Evolutionary conservation across 2,113 vertebrate species (phyloP).

Genomic region (Ariopsis seemanni): DNA sequence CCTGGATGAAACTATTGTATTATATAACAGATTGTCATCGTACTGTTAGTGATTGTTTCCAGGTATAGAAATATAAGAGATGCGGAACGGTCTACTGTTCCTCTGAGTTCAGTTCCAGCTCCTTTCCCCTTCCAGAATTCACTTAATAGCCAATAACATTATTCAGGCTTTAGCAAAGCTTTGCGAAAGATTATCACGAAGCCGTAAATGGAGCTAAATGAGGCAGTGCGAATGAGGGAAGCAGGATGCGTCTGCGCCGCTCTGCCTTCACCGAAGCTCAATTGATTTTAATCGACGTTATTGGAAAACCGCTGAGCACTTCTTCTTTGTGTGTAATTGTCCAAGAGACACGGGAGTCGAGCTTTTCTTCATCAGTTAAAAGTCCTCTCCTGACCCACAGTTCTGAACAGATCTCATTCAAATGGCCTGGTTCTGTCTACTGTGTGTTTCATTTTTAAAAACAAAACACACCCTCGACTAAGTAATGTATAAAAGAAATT

Average conservation of each 20-base stretch:
- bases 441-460: background rate
- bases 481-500: background rate
- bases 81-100: background rate
- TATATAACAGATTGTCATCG: background rate
- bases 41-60: background rate
- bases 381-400: background rate
- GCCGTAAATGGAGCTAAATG: conserved; percentile 21
- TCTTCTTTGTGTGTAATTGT: conserved; percentile 13
- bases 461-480: background rate
- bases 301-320: conserved; percentile 18
- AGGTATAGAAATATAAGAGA: background rate
- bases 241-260: background rate
- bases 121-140: background rate
- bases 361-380: conserved; percentile 9
- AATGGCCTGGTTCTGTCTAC: background rate
- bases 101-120: background rate
- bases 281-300: conserved; percentile 24
- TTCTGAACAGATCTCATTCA: too few relatives aligned
- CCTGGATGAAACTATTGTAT: background rate
- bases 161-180: conserved; percentile 24
- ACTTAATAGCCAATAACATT: conserved; percentile 27
- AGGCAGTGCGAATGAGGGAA: background rate
- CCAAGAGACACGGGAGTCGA: background rate
- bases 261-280: background rate
- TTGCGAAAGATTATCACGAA: conserved; percentile 13